These are phyloP conservation scores for Bovichtus diacanthus DNA, from an alignment of 2,797 vertebrate species.

Conservation along the genomic window DNA sequence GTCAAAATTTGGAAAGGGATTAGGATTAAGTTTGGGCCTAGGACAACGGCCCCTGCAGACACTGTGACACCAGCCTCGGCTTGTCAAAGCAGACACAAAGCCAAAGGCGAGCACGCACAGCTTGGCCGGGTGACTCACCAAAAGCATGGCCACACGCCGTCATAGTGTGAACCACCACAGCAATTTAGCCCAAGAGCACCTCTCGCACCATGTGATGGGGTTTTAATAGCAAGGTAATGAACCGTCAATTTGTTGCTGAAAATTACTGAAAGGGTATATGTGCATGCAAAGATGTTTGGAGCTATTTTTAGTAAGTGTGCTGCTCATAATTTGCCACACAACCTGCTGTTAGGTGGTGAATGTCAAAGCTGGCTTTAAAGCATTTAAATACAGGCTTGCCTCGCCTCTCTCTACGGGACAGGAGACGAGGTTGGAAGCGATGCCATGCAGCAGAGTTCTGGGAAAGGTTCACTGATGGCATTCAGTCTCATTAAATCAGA, in stretches of 20 bases:
- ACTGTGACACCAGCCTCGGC: conserved; percentile 61
- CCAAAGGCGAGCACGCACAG: conserved; percentile 52
- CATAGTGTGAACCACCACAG: conserved; percentile 48
- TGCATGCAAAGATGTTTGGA: conserved; percentile 41
- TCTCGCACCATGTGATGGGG: conserved; percentile 39
- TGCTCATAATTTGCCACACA: conserved; percentile 38
- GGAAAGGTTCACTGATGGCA: conserved; percentile 30
- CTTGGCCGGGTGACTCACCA: conserved; percentile 64
- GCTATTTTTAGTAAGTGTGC: conserved; percentile 71
- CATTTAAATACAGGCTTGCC: conserved; percentile 13
- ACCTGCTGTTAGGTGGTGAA: conserved; percentile 45
- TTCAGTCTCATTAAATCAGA: conserved; percentile 46
- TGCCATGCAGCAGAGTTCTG: conserved; percentile 23
- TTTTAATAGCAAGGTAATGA: conserved; percentile 67
- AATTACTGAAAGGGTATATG: conserved; percentile 40
- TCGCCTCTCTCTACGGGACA: conserved; percentile 37
- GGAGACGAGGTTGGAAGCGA: conserved; percentile 33
- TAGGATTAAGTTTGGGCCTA: conserved; percentile 65
- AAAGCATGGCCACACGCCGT: conserved; percentile 50
- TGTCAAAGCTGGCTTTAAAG: conserved; percentile 53
- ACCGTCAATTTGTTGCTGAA: conserved; percentile 50
- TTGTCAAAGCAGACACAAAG: conserved; percentile 69
- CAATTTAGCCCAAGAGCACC: conserved; percentile 53
- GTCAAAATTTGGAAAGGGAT: conserved; percentile 73
- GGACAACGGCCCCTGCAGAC: conserved; percentile 64